Conservation (phyloP, 2,113 vertebrate species). For the Climacteris rufus region DNA sequence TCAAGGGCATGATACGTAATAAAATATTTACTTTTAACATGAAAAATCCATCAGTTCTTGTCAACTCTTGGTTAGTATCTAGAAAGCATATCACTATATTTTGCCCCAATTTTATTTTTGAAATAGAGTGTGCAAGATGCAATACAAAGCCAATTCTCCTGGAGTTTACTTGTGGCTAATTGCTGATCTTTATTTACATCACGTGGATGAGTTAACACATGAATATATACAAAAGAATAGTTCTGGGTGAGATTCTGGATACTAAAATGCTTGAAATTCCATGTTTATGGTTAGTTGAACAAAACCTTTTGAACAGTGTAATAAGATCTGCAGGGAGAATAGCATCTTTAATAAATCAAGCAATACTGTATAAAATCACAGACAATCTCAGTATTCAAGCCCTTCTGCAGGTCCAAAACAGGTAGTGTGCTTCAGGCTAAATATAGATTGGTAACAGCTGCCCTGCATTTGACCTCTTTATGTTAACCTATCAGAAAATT, state of each 20-base stretch:
- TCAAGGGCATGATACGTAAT: constrained; percentile 26
- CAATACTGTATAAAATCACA: neutral
- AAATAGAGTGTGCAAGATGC: neutral
- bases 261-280: neutral
- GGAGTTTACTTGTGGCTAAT: neutral
- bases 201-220: neutral
- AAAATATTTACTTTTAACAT: constrained; percentile 39
- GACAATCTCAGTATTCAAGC: neutral
- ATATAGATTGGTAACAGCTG: neutral
- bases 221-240: neutral
- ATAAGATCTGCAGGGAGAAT: neutral
- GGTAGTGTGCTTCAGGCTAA: neutral
- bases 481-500: neutral
- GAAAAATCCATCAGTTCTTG: constrained; percentile 12
- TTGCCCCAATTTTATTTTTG: neutral
- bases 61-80: neutral
- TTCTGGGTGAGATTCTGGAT: neutral
- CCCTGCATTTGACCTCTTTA: neutral
- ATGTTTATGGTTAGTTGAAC: neutral
- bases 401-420: neutral
- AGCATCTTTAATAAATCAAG: neutral
- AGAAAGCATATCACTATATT: neutral
- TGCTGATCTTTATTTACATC: neutral
- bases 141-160: neutral
- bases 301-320: neutral